Evolutionary conservation across 92 coral and sea anemone genomes (phyloP).

Genomic region (Epizoanthus rinbou): DNA sequence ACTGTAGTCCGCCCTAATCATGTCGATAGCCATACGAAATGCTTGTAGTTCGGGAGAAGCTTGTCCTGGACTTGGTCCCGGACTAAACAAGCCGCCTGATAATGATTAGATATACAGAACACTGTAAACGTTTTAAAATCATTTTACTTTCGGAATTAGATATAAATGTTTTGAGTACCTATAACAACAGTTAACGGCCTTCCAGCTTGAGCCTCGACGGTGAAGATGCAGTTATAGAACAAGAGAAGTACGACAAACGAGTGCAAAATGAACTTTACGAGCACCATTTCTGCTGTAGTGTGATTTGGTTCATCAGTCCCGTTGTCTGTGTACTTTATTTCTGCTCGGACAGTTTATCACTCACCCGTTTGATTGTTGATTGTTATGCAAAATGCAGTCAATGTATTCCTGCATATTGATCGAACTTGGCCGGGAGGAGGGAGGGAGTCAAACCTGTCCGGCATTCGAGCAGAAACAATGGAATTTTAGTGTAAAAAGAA

Average conservation of each 20-base stretch:
- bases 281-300: slow-evolving; percentile 4
- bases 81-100: slow-evolving; percentile 19
- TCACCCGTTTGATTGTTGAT: not conserved
- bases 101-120: not conserved
- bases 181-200: not conserved
- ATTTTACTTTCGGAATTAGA: not conserved
- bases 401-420: not conserved
- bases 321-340: not conserved
- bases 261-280: not conserved
- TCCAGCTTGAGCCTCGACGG: not conserved
- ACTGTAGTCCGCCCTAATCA: not conserved
- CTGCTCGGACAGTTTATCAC: not conserved
- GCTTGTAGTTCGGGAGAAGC: not conserved
- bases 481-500: no score
- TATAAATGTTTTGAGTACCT: not conserved
- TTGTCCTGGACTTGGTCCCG: not conserved
- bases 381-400: slow-evolving; percentile 3
- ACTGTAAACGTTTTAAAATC: not conserved
- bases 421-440: not conserved
- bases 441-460: no score
- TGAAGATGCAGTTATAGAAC: not conserved
- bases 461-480: no score
- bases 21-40: slow-evolving; percentile 6
- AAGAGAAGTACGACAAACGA: not conserved
- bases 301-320: not conserved